Evolutionary conservation across 2,888 invertebrate genomes (phyloP), one percentile per base, ranked within the genome.

Genomic region (Allacma fusca): DNA sequence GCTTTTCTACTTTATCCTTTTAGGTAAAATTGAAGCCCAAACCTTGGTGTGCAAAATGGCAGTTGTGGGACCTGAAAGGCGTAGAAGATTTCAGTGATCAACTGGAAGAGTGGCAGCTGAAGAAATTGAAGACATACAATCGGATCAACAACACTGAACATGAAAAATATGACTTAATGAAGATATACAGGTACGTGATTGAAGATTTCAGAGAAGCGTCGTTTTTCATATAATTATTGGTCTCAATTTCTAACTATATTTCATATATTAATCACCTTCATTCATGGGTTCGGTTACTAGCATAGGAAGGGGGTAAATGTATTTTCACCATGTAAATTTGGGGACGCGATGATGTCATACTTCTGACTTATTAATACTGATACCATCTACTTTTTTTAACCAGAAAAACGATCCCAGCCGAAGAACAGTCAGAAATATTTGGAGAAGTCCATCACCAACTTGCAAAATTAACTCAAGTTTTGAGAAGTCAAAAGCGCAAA

Each of bases 21-120:
- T 75, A 90, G 89, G 88, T 90, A 0, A 87, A 87, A 81, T 84
- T 91, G 78, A 88, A 88, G 72, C 88, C 88, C 5, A 91, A 90
- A 71, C 98, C 98, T 0, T 99, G 98, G 98, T 86, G 92, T n/a
- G 91, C 92, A 84, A 90, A 93, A 81, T 99, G 97, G 95, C 96
- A 96, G 86, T 88, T 92, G 44, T 90, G 92, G 85, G 89, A 92
- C 83, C 87, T 95, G 78, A 90, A 92, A 86, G 96, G 96, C 12
- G 88, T 95, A 5, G 88, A 91, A 43, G 89, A 81, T 88, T 88
- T 84, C 64, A 80, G 72, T 81, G 80, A 81, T 40, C 70, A 78
- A 64, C 79, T 85, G 21, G 79, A 84, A 26, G 7, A 57, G n/a
- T 74, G 78, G 79, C 84, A 79, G 85, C 84, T 19, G 72, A 85